Evolutionary conservation across 2,113 vertebrate species (phyloP).

Genomic region (Pituophis catenifer): DNA sequence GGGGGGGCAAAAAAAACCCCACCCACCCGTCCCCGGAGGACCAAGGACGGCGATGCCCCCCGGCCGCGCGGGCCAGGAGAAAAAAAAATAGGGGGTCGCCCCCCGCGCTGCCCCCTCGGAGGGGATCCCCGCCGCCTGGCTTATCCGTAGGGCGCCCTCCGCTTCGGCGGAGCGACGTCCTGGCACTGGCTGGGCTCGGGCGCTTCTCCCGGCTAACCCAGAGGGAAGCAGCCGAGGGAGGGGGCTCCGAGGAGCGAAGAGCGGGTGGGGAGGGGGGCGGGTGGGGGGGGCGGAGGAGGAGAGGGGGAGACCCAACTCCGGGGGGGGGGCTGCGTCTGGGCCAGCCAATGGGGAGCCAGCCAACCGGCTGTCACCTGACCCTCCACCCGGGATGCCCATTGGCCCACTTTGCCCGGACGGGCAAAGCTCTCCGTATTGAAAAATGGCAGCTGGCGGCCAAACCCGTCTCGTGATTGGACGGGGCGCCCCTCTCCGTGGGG

Average conservation of each 20-base stretch:
- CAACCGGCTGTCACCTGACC: conserved; percentile 78
- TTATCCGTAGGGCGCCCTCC: conserved; percentile 59
- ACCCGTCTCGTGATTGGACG: conserved; percentile 82
- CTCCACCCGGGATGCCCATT: conserved; percentile 69
- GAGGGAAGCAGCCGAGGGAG: neutral
- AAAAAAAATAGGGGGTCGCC: neutral
- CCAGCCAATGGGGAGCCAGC: conserved; percentile 79
- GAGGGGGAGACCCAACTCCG: conserved; percentile 71
- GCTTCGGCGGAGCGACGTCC: conserved; percentile 89
- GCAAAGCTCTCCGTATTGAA: conserved; percentile 77
- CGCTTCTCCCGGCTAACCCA: conserved; percentile 90
- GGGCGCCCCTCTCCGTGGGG: conserved; percentile 62
- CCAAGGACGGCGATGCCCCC: neutral
- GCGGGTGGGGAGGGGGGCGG: no score
- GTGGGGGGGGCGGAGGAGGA: no score
- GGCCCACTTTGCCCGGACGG: conserved; percentile 77
- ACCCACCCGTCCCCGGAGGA: neutral
- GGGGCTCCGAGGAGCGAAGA: neutral
- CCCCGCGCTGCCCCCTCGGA: neutral
- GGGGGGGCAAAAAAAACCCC: neutral
- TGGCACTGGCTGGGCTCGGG: conserved; percentile 96
- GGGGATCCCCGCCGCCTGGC: conserved; percentile 26
- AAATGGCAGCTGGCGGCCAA: conserved; percentile 79
- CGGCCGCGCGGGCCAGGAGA: neutral
- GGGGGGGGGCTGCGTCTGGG: conserved; percentile 80